Conservation (phyloP, 2,888 invertebrate genomes). For the Lasius fuliginosus region DNA sequence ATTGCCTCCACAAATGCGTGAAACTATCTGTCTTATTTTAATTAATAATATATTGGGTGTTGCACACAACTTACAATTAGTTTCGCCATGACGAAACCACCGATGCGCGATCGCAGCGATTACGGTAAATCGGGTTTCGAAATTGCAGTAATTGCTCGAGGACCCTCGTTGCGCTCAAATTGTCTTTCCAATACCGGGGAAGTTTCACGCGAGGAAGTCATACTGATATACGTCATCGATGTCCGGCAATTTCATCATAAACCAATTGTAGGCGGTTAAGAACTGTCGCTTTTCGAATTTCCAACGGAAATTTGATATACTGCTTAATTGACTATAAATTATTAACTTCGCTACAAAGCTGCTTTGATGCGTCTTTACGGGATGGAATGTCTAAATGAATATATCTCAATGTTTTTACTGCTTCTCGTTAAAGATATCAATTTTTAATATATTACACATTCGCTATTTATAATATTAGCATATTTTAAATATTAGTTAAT, state of each 20-base stretch:
- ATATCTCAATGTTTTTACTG: background rate
- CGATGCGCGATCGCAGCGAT: slow-evolving; percentile 2
- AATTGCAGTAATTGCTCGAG: slow-evolving; percentile 38
- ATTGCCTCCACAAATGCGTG: background rate
- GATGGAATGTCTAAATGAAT: background rate
- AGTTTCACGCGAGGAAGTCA: slow-evolving; percentile 27
- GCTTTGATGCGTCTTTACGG: background rate
- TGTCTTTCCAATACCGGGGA: slow-evolving; percentile 14
- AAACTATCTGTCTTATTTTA: background rate
- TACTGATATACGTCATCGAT: slow-evolving; percentile 1
- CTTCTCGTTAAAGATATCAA: background rate
- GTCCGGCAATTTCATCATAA: slow-evolving; percentile 19
- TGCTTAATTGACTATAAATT: background rate
- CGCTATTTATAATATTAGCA: background rate
- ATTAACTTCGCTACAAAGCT: background rate
- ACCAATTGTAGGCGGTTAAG: slow-evolving; percentile 8
- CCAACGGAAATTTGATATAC: slow-evolving; percentile 6
- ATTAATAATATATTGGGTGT: background rate
- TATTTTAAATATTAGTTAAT: background rate
- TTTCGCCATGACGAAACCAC: background rate
- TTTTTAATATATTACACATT: background rate
- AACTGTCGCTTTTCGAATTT: slow-evolving; percentile 17
- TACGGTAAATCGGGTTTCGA: slow-evolving; percentile 28
- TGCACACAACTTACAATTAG: background rate
- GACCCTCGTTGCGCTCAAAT: slow-evolving; percentile 32